phyloP scores from a whole-genome alignment of 2,113 vertebrate genomes.

The Rhegmatorhina hoffmannsi region DNA sequence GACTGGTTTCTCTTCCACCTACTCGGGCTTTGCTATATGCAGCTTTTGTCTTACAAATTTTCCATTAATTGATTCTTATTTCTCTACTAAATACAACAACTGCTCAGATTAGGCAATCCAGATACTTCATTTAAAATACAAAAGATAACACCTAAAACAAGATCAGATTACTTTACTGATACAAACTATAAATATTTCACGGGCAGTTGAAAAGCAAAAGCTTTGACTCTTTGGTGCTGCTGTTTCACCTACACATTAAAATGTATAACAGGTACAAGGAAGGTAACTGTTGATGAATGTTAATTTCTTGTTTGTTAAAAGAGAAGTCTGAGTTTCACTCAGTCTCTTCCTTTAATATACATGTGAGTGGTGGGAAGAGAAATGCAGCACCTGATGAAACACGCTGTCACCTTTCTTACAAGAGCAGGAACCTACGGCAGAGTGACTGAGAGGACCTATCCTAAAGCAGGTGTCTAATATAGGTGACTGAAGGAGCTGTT shows the following conservation, averaged over 20 bases:
- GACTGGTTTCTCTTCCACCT: background rate
- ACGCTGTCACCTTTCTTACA: background rate
- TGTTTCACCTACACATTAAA: background rate
- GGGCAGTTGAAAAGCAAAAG: background rate
- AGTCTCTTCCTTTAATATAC: background rate
- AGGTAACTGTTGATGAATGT: background rate
- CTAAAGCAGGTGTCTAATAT: background rate
- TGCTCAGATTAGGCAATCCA: background rate
- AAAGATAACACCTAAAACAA: background rate
- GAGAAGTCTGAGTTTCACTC: background rate
- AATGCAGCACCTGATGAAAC: background rate
- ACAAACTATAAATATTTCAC: background rate
- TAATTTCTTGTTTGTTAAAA: background rate
- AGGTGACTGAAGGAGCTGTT: background rate
- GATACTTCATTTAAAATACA: background rate
- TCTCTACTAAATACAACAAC: background rate
- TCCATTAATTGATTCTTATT: background rate
- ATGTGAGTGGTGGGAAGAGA: background rate
- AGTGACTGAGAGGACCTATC: background rate
- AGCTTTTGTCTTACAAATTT: slow-evolving; percentile 9
- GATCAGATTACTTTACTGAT: background rate
- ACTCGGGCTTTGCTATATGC: background rate
- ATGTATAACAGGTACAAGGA: background rate
- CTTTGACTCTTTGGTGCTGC: background rate
- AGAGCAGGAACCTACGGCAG: background rate